phyloP scores from a whole-genome alignment of 2,113 vertebrate genomes.

The Paraplagusia blochii region DNA sequence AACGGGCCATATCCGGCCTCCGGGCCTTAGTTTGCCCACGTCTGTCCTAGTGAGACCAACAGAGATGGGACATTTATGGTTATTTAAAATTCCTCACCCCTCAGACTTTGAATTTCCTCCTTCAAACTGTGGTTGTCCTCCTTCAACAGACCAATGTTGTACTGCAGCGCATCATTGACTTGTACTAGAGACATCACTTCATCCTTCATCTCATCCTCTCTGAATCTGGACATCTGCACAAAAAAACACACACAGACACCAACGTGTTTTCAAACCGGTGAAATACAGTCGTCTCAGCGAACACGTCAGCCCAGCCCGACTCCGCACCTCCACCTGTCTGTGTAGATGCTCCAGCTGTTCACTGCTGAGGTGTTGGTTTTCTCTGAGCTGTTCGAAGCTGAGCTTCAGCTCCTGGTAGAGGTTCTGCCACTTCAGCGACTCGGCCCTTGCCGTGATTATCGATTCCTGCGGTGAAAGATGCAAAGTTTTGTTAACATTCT shows the following conservation, averaged over 20 bases:
- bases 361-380: conserved; percentile 67
- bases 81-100: conserved; percentile 41
- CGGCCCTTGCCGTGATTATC: conserved; percentile 69
- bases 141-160: conserved; percentile 65
- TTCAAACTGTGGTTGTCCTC: conserved; percentile 72
- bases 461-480: conserved; percentile 72
- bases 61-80: too few species aligned
- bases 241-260: conserved; percentile 21
- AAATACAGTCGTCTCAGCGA: not conserved
- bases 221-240: conserved; percentile 62
- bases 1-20: too few species aligned
- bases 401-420: conserved; percentile 75
- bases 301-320: not conserved
- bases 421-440: conserved; percentile 79
- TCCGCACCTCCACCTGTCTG: conserved; percentile 82
- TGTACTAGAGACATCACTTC: conserved; percentile 52
- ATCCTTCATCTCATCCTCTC: conserved; percentile 57
- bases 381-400: conserved; percentile 62
- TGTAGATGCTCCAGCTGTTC: conserved; percentile 78
- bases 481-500: not conserved
- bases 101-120: conserved; percentile 56
- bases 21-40: too few species aligned
- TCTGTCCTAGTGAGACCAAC: too few species aligned
- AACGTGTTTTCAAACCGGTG: not conserved
- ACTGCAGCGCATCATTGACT: conserved; percentile 64